Percentiles rank a stretch among this genome's conserved stretches.
Evolutionary conservation across 2,888 invertebrate genomes (phyloP).

Genomic region (Ochropleura plecta): DNA sequence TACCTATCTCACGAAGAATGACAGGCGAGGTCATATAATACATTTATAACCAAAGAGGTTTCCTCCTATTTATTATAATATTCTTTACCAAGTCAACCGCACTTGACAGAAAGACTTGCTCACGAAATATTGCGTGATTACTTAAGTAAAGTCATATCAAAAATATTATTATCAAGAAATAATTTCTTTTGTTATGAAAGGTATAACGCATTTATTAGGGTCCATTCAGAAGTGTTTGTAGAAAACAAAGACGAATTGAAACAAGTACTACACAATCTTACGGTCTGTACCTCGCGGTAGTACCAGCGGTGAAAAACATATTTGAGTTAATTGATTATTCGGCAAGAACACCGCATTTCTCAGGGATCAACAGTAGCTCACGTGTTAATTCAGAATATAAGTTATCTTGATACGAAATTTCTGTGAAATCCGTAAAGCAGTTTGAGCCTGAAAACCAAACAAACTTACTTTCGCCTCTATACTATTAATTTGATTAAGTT

Average conservation of each 20-base stretch:
- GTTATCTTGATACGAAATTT: too few relatives aligned
- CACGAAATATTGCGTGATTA: constrained; percentile 62
- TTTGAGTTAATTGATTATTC: too few relatives aligned
- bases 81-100: constrained; percentile 34
- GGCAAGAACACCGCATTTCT: too few relatives aligned
- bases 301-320: too few relatives aligned
- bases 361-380: too few relatives aligned
- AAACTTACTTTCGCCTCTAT: too few relatives aligned
- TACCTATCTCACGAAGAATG: constrained; percentile 38
- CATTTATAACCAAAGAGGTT: constrained; percentile 18
- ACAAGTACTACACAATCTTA: background rate
- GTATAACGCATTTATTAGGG: constrained; percentile 16
- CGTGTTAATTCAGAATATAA: too few relatives aligned
- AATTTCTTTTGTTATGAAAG: background rate
- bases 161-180: constrained; percentile 10
- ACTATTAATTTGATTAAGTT: too few relatives aligned
- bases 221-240: background rate
- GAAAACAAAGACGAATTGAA: background rate
- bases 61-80: constrained; percentile 23
- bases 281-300: too few relatives aligned
- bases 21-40: constrained; percentile 12
- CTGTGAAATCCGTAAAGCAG: too few relatives aligned
- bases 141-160: constrained; percentile 46
- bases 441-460: too few relatives aligned
- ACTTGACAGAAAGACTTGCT: constrained; percentile 42